These are phyloP conservation scores for Oophaga pumilio DNA, from an alignment of 2,113 vertebrate genomes.

Conservation along the genomic window DNA sequence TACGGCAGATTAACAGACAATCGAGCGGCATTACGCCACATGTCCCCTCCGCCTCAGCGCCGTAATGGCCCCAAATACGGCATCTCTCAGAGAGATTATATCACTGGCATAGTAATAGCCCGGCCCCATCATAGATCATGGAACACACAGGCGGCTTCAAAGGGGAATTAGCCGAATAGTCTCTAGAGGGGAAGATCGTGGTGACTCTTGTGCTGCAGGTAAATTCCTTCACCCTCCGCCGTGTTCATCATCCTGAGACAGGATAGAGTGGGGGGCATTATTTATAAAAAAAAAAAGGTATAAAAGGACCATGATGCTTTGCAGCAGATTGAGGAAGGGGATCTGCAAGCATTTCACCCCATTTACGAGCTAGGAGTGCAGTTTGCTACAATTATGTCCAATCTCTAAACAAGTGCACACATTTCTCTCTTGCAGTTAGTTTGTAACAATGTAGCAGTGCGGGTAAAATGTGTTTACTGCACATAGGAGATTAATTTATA, in stretches of 20 bases:
- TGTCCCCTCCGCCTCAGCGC: constrained; percentile 60
- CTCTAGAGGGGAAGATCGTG: background rate
- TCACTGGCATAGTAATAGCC: constrained; percentile 64
- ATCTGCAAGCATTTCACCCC: background rate
- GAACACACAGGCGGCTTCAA: background rate
- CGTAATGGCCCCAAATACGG: constrained; percentile 63
- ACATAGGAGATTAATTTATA: too few species aligned
- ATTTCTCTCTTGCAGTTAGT: background rate
- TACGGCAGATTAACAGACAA: background rate
- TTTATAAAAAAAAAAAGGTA: background rate
- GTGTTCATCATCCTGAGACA: background rate
- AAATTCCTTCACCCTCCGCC: background rate
- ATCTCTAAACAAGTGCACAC: background rate
- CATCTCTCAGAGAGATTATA: constrained; percentile 56
- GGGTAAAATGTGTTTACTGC: background rate
- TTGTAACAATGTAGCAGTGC: background rate
- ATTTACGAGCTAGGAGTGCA: background rate
- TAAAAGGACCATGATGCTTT: background rate
- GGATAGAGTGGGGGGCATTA: background rate
- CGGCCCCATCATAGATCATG: constrained; percentile 43
- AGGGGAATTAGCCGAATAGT: constrained; percentile 1
- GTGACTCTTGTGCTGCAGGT: background rate
- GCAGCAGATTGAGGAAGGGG: background rate
- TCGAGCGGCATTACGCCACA: constrained; percentile 1
- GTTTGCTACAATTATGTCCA: background rate